Percentiles rank a stretch among this genome's conserved stretches.
Evolutionary conservation across 2,888 invertebrate genomes (phyloP).

Genomic region (Agrilus biguttatus): DNA sequence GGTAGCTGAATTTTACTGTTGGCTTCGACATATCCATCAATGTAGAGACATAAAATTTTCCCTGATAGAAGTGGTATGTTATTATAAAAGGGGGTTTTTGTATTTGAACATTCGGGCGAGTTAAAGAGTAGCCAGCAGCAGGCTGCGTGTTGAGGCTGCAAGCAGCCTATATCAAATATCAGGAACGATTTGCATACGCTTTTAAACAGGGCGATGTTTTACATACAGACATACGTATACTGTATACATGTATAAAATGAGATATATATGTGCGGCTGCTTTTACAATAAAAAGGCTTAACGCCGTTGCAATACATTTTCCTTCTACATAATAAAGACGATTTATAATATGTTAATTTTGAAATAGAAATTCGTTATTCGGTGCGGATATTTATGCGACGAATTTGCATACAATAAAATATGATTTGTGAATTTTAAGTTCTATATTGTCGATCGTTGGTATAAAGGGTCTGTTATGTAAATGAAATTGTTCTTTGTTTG

Average conservation of each 20-base stretch:
- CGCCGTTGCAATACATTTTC: slow-evolving; percentile 12
- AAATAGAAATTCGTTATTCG: slow-evolving; percentile 29
- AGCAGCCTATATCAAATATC: slow-evolving; percentile 9
- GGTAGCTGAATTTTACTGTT: no score
- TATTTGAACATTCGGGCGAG: no score
- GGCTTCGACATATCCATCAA: no score
- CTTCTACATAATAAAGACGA: slow-evolving; percentile 13
- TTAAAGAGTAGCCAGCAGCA: no score
- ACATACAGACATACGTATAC: no score
- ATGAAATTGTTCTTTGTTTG: no score
- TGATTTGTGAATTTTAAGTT: slow-evolving; percentile 26
- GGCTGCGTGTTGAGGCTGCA: no score
- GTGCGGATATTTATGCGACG: slow-evolving; percentile 20
- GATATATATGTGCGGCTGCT: slow-evolving; percentile 7
- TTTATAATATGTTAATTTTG: slow-evolving; percentile 25
- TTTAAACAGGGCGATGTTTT: slow-evolving; percentile 3
- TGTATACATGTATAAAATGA: not conserved
- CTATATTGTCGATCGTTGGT: slow-evolving; percentile 16
- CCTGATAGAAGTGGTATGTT: no score
- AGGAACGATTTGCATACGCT: slow-evolving; percentile 7
- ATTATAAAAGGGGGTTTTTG: no score
- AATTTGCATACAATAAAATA: slow-evolving; percentile 29
- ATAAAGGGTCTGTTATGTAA: slow-evolving; percentile 5
- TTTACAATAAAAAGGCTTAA: slow-evolving; percentile 11
- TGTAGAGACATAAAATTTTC: no score